These are phyloP conservation scores for Dicranocentrus wangi DNA, from an alignment of 2,888 invertebrate species.

Conservation along the genomic window DNA sequence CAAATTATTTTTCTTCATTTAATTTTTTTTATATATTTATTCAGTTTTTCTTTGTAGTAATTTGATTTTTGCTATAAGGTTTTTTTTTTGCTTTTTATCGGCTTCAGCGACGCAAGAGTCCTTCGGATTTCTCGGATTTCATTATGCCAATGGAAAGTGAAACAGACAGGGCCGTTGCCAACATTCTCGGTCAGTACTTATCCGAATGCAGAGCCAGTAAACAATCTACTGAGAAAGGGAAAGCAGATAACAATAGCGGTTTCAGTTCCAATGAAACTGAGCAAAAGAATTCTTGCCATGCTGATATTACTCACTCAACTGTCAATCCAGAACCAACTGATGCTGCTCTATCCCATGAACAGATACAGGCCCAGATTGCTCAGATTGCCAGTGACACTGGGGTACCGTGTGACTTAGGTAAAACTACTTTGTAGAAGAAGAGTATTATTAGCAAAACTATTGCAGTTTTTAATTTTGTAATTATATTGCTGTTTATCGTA, in stretches of 20 bases:
- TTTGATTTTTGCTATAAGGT: not conserved
- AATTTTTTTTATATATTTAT: conserved; percentile 13
- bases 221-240: conserved; percentile 21
- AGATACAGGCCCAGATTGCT: not conserved
- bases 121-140: conserved; percentile 42
- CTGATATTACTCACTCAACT: not conserved
- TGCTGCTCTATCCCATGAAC: not conserved
- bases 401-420: conserved; percentile 18
- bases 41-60: conserved; percentile 1
- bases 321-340: conserved; percentile 16
- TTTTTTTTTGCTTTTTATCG: not conserved
- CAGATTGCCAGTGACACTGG: conserved; percentile 20
- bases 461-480: not conserved
- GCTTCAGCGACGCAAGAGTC: conserved; percentile 57
- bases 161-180: conserved; percentile 64
- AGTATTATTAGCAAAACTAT: not conserved
- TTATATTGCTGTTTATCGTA: not conserved
- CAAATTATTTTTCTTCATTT: too few species aligned
- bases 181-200: conserved; percentile 48
- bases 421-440: conserved; percentile 5
- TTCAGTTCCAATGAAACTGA: not conserved
- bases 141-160: conserved; percentile 62
- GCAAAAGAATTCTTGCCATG: not conserved
- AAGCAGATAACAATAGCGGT: not conserved
- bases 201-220: conserved; percentile 35